Conservation (phyloP, 1,140 invertebrate genomes). For the Myzus persicae region DNA sequence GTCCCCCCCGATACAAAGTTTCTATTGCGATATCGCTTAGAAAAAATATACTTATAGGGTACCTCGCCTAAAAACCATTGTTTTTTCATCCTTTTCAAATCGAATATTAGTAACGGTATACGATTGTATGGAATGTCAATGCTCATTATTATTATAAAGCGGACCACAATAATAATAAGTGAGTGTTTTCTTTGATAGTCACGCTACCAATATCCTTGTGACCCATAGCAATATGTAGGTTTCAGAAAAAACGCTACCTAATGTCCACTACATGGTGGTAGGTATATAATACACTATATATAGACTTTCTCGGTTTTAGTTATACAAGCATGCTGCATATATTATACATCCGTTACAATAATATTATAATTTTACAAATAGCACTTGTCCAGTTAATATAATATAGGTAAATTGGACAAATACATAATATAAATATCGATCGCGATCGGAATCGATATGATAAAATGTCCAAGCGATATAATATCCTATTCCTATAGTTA, state of each 20-base stretch:
- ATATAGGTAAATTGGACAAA: neutral
- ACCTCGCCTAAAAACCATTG: slow-evolving; percentile 24
- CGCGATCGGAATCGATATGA: neutral
- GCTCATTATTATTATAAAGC: slow-evolving; percentile 42
- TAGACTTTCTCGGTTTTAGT: slow-evolving; percentile 23
- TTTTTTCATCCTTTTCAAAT: slow-evolving; percentile 46
- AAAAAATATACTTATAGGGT: slow-evolving; percentile 5
- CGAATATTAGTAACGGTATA: slow-evolving; percentile 55
- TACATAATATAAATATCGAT: neutral
- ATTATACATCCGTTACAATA: neutral
- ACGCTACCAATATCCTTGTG: slow-evolving; percentile 41
- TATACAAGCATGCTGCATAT: neutral
- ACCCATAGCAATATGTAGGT: neutral
- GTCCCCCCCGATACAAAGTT: neutral
- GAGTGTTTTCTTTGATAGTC: slow-evolving; percentile 53
- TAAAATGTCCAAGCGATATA: neutral
- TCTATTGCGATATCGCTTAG: neutral
- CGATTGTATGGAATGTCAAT: slow-evolving; percentile 39
- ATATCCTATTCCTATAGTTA: neutral
- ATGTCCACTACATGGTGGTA: neutral
- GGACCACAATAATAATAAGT: slow-evolving; percentile 37
- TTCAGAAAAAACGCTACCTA: slow-evolving; percentile 20
- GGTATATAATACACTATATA: neutral
- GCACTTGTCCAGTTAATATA: neutral
- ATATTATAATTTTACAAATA: slow-evolving; percentile 9